Evolutionary conservation across 2,797 vertebrate genomes (phyloP).

Genomic region (Okamejei kenojei): DNA sequence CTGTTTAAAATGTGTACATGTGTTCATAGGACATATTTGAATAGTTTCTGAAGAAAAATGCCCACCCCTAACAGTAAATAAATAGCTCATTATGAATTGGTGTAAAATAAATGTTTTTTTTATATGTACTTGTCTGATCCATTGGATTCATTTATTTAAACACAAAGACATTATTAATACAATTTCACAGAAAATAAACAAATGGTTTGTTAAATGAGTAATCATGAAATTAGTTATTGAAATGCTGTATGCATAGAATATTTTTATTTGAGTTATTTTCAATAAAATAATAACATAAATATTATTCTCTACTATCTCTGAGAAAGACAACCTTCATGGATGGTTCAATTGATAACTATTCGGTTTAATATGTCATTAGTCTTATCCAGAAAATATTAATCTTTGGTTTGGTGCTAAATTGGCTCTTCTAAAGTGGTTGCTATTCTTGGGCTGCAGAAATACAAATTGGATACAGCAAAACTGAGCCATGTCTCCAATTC

Average conservation of each 20-base stretch:
- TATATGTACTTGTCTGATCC: background rate
- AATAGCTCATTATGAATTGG: background rate
- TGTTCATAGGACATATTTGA: conserved; percentile 17
- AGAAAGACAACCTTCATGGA: too few species aligned
- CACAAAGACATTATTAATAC: background rate
- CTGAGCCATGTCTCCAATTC: background rate
- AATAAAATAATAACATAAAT: conserved; percentile 11
- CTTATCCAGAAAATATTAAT: too few species aligned
- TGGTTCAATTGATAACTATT: background rate
- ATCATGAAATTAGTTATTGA: background rate
- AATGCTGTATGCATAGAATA: background rate
- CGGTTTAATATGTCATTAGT: background rate
- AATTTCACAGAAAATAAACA: background rate
- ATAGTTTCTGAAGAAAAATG: conserved; percentile 7
- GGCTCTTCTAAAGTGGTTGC: background rate
- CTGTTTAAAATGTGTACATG: conserved; percentile 21
- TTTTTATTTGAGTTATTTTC: conserved; percentile 22
- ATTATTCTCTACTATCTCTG: background rate
- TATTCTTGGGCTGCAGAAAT: background rate
- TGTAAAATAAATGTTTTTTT: conserved; percentile 37
- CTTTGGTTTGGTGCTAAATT: background rate
- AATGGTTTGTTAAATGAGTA: conserved; percentile 12
- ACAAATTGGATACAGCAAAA: background rate
- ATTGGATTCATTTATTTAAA: background rate
- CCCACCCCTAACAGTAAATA: background rate